phyloP scores from a whole-genome alignment of 2,888 invertebrate genomes.

The Anaspis maculata region DNA sequence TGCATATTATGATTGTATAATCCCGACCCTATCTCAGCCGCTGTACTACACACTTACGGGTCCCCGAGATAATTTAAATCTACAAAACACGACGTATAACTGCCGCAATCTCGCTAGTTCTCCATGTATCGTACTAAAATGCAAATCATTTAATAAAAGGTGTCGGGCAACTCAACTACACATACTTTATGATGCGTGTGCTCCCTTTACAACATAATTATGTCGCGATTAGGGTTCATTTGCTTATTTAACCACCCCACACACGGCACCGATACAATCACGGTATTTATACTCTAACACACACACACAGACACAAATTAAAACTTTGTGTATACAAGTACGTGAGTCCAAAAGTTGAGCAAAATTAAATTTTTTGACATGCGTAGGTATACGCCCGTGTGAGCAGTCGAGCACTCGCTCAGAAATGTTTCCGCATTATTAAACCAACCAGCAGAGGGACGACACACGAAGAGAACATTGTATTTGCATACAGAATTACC shows the following conservation, averaged over 20 bases:
- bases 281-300: neutral
- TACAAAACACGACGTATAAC: conserved; percentile 21
- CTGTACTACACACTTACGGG: conserved; percentile 17
- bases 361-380: too few species aligned
- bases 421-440: neutral
- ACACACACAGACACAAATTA: too few species aligned
- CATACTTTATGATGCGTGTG: conserved; percentile 19
- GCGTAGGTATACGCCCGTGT: too few species aligned
- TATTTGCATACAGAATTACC: conserved; percentile 28
- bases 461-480: neutral
- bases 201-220: conserved; percentile 17
- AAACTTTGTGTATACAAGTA: too few species aligned
- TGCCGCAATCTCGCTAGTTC: conserved; percentile 22
- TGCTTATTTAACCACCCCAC: conserved; percentile 7
- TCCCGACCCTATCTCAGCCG: conserved; percentile 14
- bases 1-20: conserved; percentile 11
- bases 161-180: conserved; percentile 19
- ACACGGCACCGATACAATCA: too few species aligned
- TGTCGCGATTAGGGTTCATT: conserved; percentile 13
- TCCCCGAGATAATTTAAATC: conserved; percentile 23
- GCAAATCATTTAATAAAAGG: conserved; percentile 28
- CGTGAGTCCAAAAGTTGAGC: too few species aligned
- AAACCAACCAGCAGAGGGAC: neutral
- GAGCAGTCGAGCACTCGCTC: neutral
- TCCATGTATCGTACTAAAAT: conserved; percentile 22